Evolutionary conservation across 2,797 vertebrate species (phyloP).

Genomic region (Centropyge bicolor): DNA sequence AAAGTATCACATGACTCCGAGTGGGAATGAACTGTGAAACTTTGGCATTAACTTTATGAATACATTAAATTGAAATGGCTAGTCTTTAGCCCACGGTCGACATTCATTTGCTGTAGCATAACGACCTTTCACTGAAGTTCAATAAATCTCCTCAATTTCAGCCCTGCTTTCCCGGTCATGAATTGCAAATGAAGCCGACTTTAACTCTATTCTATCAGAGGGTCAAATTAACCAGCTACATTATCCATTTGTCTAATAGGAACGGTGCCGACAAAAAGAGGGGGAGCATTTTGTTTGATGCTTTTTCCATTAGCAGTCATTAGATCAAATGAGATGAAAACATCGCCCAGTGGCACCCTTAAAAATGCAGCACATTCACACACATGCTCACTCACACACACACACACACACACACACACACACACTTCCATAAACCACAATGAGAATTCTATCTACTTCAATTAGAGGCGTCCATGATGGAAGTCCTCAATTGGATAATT

Average conservation of each 20-base stretch:
- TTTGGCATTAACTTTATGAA: conserved; percentile 75
- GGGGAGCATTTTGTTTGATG: conserved; percentile 70
- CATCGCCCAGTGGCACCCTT: conserved; percentile 48
- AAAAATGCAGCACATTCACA: conserved; percentile 44
- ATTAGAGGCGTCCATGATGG: conserved; percentile 62
- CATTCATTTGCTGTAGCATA: conserved; percentile 47
- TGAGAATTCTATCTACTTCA: conserved; percentile 66
- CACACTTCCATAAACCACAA: conserved; percentile 30
- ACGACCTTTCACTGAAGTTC: conserved; percentile 71
- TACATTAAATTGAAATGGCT: conserved; percentile 69
- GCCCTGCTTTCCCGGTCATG: conserved; percentile 73
- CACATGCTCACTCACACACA: conserved; percentile 21
- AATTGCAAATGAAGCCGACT: conserved; percentile 82
- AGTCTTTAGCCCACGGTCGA: conserved; percentile 64
- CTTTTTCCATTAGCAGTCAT: conserved; percentile 83
- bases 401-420: conserved; percentile 19
- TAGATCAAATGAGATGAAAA: conserved; percentile 81
- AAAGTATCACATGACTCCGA: conserved; percentile 18
- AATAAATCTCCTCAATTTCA: conserved; percentile 76
- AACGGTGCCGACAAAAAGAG: conserved; percentile 60
- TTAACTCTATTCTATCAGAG: conserved; percentile 69
- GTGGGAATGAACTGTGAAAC: conserved; percentile 54
- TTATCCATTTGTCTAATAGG: conserved; percentile 78
- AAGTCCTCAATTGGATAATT: conserved; percentile 64
- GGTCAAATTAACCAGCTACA: conserved; percentile 78